Percentiles rank a stretch among this genome's conserved stretches.
phyloP scores from a whole-genome alignment of 92 coral and sea anemone species.

The Desmophyllum pertusum region DNA sequence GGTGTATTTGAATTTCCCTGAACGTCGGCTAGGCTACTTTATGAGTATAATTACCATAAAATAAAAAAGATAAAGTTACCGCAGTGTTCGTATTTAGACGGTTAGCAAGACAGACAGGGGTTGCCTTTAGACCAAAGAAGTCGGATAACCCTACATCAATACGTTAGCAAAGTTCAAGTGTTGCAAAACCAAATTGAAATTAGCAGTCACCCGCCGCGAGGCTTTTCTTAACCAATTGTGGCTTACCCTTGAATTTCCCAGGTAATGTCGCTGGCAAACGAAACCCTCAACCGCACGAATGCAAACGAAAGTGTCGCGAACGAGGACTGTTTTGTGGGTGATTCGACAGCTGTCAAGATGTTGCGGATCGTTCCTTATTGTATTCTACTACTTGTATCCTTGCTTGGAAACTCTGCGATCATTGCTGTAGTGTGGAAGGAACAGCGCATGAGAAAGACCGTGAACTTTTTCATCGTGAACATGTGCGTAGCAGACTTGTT shows the following conservation, averaged over 20 bases:
- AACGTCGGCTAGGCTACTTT: not conserved
- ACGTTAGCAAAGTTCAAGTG: not conserved
- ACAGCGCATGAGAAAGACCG: constrained; percentile 65
- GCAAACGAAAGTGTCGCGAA: not conserved
- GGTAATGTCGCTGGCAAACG: not conserved
- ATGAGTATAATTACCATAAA: not conserved
- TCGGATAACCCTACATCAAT: not conserved
- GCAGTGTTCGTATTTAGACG: not conserved
- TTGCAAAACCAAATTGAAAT: not conserved
- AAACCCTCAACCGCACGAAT: not conserved
- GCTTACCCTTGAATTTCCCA: not conserved
- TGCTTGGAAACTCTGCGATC: constrained; percentile 69
- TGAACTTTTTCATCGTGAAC: constrained; percentile 79
- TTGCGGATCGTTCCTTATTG: constrained; percentile 65
- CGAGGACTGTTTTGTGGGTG: constrained; percentile 57
- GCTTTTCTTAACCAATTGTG: not conserved
- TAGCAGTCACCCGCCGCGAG: not conserved
- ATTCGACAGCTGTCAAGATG: constrained; percentile 49
- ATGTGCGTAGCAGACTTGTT: constrained; percentile 76
- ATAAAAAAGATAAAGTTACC: too few species aligned
- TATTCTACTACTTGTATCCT: constrained; percentile 59
- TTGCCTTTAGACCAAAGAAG: not conserved
- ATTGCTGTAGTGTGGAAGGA: constrained; percentile 60
- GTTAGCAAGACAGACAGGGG: not conserved
- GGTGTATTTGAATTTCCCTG: constrained; percentile 9